phyloP scores from a whole-genome alignment of 2,888 invertebrate species.

The Colletes collaris region DNA sequence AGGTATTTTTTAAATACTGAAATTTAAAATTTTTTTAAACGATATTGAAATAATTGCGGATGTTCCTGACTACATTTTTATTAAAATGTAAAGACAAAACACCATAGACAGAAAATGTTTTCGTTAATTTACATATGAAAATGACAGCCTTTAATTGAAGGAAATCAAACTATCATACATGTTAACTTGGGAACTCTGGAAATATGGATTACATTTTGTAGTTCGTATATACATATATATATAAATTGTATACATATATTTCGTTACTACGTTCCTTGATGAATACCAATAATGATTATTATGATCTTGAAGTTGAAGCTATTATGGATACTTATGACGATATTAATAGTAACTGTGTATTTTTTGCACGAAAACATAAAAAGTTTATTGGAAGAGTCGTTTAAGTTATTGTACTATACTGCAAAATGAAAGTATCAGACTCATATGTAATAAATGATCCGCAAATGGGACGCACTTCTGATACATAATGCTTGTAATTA shows the following conservation, averaged over 20 bases:
- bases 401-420: conserved; percentile 76
- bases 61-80: conserved; percentile 56
- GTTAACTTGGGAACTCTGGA: conserved; percentile 33
- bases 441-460: conserved; percentile 43
- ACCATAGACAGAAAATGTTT: conserved; percentile 23
- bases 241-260: conserved; percentile 46
- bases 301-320: conserved; percentile 42
- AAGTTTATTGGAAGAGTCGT: conserved; percentile 58
- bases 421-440: conserved; percentile 61
- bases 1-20: conserved; percentile 22
- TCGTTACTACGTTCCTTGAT: conserved; percentile 56
- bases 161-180: conserved; percentile 34
- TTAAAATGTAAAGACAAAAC: conserved; percentile 24
- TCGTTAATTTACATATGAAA: conserved; percentile 17
- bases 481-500: conserved; percentile 55
- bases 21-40: conserved; percentile 12
- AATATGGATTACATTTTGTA: conserved; percentile 51
- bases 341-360: conserved; percentile 42
- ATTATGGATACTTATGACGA: conserved; percentile 35
- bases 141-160: conserved; percentile 26
- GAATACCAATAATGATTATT: conserved; percentile 39
- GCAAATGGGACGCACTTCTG: conserved; percentile 24
- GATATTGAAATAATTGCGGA: conserved; percentile 23
- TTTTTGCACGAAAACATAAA: conserved; percentile 47
- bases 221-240: conserved; percentile 48